phyloP scores from a whole-genome alignment of 2,888 invertebrate species.

The Acanthoscelides obtectus region DNA sequence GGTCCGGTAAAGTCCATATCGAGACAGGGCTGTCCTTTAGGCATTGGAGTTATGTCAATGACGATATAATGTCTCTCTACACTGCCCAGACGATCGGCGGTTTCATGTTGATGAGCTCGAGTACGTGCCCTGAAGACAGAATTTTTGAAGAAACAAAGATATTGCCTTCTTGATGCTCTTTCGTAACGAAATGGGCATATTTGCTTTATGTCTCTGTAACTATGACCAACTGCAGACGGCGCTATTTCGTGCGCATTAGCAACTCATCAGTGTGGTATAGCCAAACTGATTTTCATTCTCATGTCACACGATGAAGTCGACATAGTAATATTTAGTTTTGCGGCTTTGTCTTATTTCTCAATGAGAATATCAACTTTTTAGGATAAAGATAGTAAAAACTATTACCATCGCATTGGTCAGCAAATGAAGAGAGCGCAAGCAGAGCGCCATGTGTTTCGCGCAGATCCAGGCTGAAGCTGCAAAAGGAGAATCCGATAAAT shows the following conservation, averaged over 20 bases:
- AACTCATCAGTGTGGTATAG: no score
- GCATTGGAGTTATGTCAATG: not conserved
- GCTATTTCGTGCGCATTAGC: no score
- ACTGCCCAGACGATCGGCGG: not conserved
- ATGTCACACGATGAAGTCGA: no score
- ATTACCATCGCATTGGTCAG: not conserved
- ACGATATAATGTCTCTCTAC: not conserved
- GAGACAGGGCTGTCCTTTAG: not conserved
- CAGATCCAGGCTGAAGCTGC: not conserved
- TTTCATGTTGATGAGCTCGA: not conserved
- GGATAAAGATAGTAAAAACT: not conserved
- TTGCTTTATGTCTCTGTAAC: no score
- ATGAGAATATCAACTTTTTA: no score
- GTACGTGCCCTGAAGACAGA: not conserved
- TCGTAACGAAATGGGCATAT: no score
- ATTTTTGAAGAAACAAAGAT: no score
- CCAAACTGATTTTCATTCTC: no score
- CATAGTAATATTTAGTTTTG: no score
- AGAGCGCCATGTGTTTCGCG: not conserved
- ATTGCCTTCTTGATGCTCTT: no score
- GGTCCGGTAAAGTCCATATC: not conserved
- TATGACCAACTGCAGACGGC: no score
- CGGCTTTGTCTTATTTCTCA: no score
- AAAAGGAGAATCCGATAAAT: constrained; percentile 2
- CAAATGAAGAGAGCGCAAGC: not conserved